Evolutionary conservation across 2,888 invertebrate species (phyloP), one percentile per base, ranked within the genome.

Genomic region (Hanleya hanleyi): DNA sequence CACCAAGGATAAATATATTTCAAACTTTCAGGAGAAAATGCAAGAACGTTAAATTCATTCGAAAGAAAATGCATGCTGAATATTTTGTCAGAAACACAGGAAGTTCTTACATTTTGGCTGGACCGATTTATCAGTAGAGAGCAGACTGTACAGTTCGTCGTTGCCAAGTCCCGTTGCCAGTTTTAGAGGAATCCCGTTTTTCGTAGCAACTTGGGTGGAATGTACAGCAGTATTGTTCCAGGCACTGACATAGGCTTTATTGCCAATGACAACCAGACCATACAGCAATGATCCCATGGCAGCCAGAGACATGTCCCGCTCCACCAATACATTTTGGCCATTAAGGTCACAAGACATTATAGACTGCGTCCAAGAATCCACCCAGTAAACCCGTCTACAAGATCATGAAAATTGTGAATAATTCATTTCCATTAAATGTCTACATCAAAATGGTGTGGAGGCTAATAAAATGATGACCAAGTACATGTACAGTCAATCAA

Each of bases 341-440:
- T 84, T 81, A 0, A 85, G 72, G 36, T 81, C 81, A 71, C 84
- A 83, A 9, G 85, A 84, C 71, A 80, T 79, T 38, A 88, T 80
- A 6, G 80, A 75, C 74, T 83, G 80, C 26, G 78, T 77, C 71
- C 81, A 80, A 9, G 83, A 80, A 71, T 88, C 87, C n/a, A 87
- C 86, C 86, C 86, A 88, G 76, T 85, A 86, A 3, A 88, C 76
- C 33, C 79, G 73, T 47, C 87, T 87, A 76, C 15, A 76, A 77
- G 29, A n/a, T n/a, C n/a, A n/a, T n/a, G n/a, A n/a, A n/a, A n/a
- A n/a, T n/a, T n/a, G n/a, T n/a, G n/a, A n/a, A n/a, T n/a, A n/a
- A n/a, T n/a, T n/a, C n/a, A n/a, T 18, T 41, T 7, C 18, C 18
- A 12, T 18, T 12, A 12, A 41, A 18, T 41, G 41, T 41, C 9